phyloP scores from a whole-genome alignment of 2,797 vertebrate species.

The Bradypodion ventrale region DNA sequence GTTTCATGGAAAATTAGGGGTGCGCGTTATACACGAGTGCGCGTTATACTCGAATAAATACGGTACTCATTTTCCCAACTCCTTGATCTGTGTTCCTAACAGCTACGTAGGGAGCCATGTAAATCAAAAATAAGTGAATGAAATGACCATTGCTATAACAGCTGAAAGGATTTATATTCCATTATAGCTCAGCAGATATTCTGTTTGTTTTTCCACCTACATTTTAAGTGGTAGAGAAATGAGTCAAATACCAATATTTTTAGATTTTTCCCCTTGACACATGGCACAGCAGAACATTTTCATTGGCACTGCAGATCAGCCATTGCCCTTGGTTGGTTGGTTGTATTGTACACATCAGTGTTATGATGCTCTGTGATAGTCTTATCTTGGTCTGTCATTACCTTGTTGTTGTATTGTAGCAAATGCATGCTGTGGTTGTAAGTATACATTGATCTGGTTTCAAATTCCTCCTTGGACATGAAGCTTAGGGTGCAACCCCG shows the following conservation, averaged over 20 bases:
- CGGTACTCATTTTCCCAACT: background rate
- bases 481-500: too few relatives aligned
- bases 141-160: fast-evolving
- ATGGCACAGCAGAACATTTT: background rate
- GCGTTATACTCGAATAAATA: too few relatives aligned
- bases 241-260: slow-evolving; percentile 5
- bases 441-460: background rate
- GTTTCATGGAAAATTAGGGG: too few relatives aligned
- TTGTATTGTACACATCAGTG: background rate
- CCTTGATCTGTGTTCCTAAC: slow-evolving; percentile 14
- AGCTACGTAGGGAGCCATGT: background rate
- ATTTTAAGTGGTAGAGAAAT: background rate
- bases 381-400: background rate
- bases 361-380: too few relatives aligned
- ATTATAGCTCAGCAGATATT: fast-evolving
- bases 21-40: too few relatives aligned
- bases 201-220: fast-evolving
- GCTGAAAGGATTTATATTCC: background rate
- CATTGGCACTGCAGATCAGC: background rate
- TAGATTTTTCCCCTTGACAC: background rate
- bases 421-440: background rate
- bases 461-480: too few relatives aligned
- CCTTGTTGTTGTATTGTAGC: background rate
- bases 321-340: background rate
- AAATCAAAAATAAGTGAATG: slow-evolving; percentile 8